These are phyloP conservation scores for Scalopus aquaticus DNA, from an alignment of 2,113 vertebrate species.

Conservation along the genomic window DNA sequence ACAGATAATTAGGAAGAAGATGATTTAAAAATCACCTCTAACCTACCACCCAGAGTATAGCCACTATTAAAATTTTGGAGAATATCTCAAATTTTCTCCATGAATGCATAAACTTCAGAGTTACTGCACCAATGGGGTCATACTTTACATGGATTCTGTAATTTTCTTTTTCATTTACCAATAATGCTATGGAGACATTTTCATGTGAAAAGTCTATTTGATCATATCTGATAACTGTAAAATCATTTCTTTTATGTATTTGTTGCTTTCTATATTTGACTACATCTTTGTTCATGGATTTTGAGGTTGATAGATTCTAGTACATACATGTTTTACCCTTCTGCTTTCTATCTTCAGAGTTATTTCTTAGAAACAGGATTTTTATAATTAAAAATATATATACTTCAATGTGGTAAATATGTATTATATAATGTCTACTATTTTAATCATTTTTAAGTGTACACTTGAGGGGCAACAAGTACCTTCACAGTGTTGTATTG, in stretches of 20 bases:
- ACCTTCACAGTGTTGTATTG: neutral
- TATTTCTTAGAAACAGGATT: constrained; percentile 16
- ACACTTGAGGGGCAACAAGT: neutral
- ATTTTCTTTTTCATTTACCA: neutral
- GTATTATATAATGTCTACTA: neutral
- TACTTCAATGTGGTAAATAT: neutral
- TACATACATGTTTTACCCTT: neutral
- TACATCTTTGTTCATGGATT: neutral
- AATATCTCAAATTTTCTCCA: constrained; percentile 6
- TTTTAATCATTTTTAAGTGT: neutral
- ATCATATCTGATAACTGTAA: neutral
- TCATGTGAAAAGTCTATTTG: neutral
- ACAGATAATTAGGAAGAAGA: constrained; percentile 8
- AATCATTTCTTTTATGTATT: neutral
- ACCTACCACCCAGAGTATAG: neutral
- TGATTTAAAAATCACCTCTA: constrained; percentile 13
- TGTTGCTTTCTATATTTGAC: neutral
- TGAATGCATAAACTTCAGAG: neutral
- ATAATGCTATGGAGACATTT: neutral
- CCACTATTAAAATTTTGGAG: neutral
- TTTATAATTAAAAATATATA: neutral
- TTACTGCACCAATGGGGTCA: neutral
- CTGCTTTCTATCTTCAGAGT: neutral
- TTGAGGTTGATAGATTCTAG: neutral
- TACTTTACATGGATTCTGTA: neutral